phyloP scores from a whole-genome alignment of 2,888 invertebrate genomes.

The Pheosia tremula region DNA sequence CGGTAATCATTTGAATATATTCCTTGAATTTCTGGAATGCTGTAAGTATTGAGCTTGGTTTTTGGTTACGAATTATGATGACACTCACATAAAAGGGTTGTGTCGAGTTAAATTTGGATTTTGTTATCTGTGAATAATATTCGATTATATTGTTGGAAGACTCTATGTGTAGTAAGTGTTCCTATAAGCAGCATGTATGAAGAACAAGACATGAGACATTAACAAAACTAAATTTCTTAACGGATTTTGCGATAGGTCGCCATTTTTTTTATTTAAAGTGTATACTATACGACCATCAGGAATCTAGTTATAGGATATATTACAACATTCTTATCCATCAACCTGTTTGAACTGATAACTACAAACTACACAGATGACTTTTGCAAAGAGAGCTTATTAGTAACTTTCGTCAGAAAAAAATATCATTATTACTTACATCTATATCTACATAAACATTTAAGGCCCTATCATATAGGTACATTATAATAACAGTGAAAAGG shows the following conservation, averaged over 20 bases:
- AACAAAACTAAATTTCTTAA: not conserved
- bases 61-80: constrained; percentile 45
- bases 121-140: constrained; percentile 28
- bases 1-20: constrained; percentile 58
- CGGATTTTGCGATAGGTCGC: no score
- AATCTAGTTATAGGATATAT: no score
- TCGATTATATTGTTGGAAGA: constrained; percentile 9
- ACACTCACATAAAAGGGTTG: constrained; percentile 21
- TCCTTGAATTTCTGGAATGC: constrained; percentile 63
- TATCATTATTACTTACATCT: constrained; percentile 29
- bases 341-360: constrained; percentile 4
- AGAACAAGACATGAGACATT: constrained; percentile 12
- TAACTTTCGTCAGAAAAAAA: constrained; percentile 26
- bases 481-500: constrained; percentile 53
- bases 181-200: constrained; percentile 5
- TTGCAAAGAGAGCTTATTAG: constrained; percentile 14
- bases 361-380: constrained; percentile 15
- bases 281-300: no score
- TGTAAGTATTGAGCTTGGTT: constrained; percentile 56
- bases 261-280: no score
- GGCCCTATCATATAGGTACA: not conserved
- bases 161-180: no score
- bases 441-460: not conserved
- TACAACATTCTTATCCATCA: no score
- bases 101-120: constrained; percentile 21